Evolutionary conservation across 2,797 vertebrate genomes (phyloP), one percentile per base, ranked within the genome.

Genomic region (Coccyzus lansbergi): DNA sequence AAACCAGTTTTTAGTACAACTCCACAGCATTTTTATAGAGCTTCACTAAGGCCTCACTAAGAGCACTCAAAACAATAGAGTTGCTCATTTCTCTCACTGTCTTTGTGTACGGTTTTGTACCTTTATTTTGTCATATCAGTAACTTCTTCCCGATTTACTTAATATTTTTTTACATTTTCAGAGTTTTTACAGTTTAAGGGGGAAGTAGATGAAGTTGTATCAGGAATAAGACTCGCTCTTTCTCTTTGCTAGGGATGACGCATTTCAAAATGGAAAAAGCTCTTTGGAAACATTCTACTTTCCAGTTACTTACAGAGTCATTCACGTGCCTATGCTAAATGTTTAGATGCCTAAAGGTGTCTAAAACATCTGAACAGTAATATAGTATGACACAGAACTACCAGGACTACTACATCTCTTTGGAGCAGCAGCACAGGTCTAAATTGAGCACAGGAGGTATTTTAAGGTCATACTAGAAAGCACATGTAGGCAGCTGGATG

Each of bases 301-400:
- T 40, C 9, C 12, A 38, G 20, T 83, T 64, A 55, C 25, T 84
- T 55, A 65, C 0, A 8, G 25, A 72, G 31, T 31, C 33, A 44
- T 75, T 74, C 46, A 24, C 1, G 0, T 33, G 4, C 5, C 8
- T 2, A 36, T 44, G 48, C 4, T 72, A 87, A 51, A 12, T 1
- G 0, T 70, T 91, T 44, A 77, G 13, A 26, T 42, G 10, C 20
- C 34, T 80, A 85, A 11, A 36, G 29, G 12, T 64, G 22, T 18
- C 36, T 74, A 49, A 85, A 33, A 40, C 11, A 31, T 12, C 2
- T 3, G 4, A 15, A 62, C 18, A 5, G 4, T 62, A 51, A 33
- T 15, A 34, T 4, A 31, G 19, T 36, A 25, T 29, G 15, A 56
- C n/a, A 67, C 5, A 36, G 44, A 22, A 22, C 48, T 72, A 34